A percentile compares a stretch with the other conserved stretches of the same genome.
Evolutionary conservation across 2,797 vertebrate species (phyloP).

Genomic region (Sitta carolinensis): DNA sequence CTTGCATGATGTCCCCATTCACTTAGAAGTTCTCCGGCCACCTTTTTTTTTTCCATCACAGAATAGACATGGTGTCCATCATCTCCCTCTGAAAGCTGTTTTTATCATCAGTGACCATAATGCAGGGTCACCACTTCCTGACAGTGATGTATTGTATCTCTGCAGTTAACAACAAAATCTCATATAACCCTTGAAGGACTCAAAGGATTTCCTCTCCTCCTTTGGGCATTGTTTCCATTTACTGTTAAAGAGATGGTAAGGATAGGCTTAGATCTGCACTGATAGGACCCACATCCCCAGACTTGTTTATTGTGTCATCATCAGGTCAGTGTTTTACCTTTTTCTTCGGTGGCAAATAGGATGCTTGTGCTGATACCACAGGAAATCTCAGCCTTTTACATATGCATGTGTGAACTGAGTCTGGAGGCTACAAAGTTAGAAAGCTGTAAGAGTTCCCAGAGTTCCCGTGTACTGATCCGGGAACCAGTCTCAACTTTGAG

Average conservation of each 20-base stretch:
- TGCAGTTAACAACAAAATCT: slow-evolving; percentile 54
- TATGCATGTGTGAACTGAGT: background rate
- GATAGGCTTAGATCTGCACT: background rate
- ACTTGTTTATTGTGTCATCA: slow-evolving; percentile 10
- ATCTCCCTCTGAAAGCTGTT: slow-evolving; percentile 12
- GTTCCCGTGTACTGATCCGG: background rate
- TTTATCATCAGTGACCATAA: slow-evolving; percentile 40
- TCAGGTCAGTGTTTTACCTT: slow-evolving; percentile 28
- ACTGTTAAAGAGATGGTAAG: background rate
- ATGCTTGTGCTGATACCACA: background rate
- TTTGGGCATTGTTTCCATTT: background rate
- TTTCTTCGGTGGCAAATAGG: slow-evolving; percentile 39
- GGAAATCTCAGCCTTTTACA: background rate
- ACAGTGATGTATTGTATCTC: slow-evolving; percentile 51
- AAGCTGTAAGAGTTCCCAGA: slow-evolving; percentile 47
- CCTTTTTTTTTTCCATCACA: background rate
- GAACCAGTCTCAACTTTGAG: background rate
- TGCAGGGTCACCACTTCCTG: background rate
- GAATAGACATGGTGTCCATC: slow-evolving; percentile 7
- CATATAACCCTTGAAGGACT: slow-evolving; percentile 26
- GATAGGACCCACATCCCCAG: background rate
- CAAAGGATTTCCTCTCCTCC: slow-evolving; percentile 14
- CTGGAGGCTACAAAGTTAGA: slow-evolving; percentile 3
- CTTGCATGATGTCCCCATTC: background rate
- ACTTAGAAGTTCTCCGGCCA: background rate